Conservation (phyloP, 2,113 vertebrate species). For the Telmatochromis sp. region DNA sequence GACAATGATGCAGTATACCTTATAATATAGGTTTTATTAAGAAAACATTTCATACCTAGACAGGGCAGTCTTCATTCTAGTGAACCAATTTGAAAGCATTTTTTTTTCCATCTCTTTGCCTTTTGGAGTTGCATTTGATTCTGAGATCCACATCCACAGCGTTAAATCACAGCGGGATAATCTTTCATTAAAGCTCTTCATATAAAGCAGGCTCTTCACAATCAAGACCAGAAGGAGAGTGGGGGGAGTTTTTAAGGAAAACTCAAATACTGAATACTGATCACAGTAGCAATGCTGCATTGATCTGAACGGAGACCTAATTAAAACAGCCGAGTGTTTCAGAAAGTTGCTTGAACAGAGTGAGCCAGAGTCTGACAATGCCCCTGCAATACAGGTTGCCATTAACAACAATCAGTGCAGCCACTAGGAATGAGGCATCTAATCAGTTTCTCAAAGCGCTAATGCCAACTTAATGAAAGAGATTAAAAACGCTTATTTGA, state of each 20-base stretch:
- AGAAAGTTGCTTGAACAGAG: not conserved
- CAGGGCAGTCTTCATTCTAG: not conserved
- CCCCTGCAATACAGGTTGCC: conserved; percentile 43
- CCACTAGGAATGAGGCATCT: conserved; percentile 39
- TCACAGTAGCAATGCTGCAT: not conserved
- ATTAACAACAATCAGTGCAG: conserved; percentile 52
- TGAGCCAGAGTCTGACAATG: not conserved
- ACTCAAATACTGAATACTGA: conserved; percentile 6
- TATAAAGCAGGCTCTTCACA: conserved; percentile 11
- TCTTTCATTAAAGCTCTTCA: conserved; percentile 17
- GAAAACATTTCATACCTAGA: not conserved
- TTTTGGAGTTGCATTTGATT: not conserved
- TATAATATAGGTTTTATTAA: not conserved
- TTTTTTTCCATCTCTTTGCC: not conserved
- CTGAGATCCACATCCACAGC: not conserved
- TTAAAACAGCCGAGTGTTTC: conserved; percentile 35
- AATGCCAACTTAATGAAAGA: conserved; percentile 58
- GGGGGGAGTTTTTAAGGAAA: not conserved
- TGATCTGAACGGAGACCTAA: conserved; percentile 35
- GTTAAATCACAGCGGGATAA: not conserved
- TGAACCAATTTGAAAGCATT: not conserved
- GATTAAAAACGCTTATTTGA: conserved; percentile 49
- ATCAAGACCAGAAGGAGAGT: conserved; percentile 2
- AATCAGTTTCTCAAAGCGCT: conserved; percentile 49
- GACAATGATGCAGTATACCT: not conserved